Evolutionary conservation across 2,888 invertebrate genomes (phyloP), one percentile per base, ranked within the genome.

Genomic region (Acrobasis repandana): DNA sequence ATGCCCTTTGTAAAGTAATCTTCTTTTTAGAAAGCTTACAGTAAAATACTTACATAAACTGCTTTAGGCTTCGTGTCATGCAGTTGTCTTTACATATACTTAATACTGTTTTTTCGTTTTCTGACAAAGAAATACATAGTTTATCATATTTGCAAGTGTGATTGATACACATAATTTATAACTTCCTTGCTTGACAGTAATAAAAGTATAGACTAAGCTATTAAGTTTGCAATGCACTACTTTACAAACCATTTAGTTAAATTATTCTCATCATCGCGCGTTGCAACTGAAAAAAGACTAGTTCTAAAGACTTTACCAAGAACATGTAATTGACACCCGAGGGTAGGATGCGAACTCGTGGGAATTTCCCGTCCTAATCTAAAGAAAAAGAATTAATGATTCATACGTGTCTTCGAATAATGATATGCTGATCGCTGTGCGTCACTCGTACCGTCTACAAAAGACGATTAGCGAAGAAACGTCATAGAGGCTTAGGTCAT

Each of bases 261-360:
- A 38, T 38, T 38, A 38, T 38, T 5, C 28, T 28, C 43, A 43
- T 11, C 43, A 14, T 43, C n/a, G n/a, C 4, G 43, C 43, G n/a
- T 43, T 5, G 3, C n/a, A 43, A n/a, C n/a, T 43, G 11, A 43
- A 43, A 43, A n/a, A 43, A 43, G n/a, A 43, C 11, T 14, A 11
- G 43, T 11, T 11, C 14, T 43, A n/a, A 43, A n/a, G n/a, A n/a
- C 43, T 36, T 57, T 57, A 36, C 33, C 10, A 59, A 50, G 57
- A 33, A 56, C 28, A 15, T 4, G 15, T 33, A 36, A 58, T 36
- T 77, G 68, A 75, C 77, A 69, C 73, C 76, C 73, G 61, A 73
- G 63, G 74, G 66, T 61, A 74, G 63, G 75, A 67, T 62, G 73
- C 73, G 73, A 69, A 68, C 63, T 64, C 77, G 75, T 83, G 84